Conservation (phyloP, 2,113 vertebrate species). For the Nycticebus coucang region DNA sequence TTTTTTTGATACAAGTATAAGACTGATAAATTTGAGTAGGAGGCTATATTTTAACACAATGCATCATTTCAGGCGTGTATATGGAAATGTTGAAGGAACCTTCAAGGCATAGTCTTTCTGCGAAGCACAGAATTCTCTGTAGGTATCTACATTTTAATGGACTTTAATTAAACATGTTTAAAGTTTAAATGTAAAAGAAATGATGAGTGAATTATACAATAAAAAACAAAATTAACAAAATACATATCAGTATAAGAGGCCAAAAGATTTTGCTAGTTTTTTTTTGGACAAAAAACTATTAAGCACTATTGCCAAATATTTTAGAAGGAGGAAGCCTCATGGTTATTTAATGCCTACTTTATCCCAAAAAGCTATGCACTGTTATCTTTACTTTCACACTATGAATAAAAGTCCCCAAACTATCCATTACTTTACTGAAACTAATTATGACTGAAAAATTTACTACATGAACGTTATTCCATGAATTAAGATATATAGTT, state of each 20-base stretch:
- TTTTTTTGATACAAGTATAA: background rate
- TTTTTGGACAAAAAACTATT: background rate
- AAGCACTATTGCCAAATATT: background rate
- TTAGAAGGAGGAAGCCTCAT: background rate
- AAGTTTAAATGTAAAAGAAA: background rate
- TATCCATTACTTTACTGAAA: background rate
- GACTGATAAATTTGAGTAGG: background rate
- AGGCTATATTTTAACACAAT: background rate
- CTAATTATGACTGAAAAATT: background rate
- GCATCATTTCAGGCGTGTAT: background rate
- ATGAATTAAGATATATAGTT: background rate
- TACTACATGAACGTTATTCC: background rate
- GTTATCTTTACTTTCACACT: background rate
- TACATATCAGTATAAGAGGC: background rate
- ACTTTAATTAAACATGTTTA: background rate
- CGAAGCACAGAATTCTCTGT: background rate
- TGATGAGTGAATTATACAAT: background rate
- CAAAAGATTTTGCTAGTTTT: background rate
- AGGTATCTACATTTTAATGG: background rate
- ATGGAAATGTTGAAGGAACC: background rate
- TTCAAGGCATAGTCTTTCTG: background rate
- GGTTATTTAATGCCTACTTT: background rate
- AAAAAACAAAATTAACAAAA: background rate
- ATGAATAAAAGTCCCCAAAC: background rate
- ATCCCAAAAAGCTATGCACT: accelerated